Conservation (phyloP, 2,113 vertebrate species). For the Prunella fulvescens region DNA sequence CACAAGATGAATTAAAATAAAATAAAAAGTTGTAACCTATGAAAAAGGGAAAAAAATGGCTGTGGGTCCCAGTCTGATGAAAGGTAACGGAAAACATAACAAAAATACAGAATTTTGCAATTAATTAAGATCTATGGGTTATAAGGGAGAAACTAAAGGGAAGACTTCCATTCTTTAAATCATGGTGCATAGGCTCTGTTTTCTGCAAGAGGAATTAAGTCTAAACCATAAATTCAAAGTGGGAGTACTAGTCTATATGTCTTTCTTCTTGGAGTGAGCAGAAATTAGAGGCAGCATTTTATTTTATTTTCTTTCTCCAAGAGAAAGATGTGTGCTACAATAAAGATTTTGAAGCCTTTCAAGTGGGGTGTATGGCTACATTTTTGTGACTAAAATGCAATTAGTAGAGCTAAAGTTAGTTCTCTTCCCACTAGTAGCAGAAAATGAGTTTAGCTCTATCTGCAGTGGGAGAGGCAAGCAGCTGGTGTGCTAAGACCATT, state of each 20-base stretch:
- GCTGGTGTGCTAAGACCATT: neutral
- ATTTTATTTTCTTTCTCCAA: neutral
- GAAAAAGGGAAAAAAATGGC: neutral
- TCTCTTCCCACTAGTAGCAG: neutral
- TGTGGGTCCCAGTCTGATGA: neutral
- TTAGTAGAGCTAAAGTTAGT: slow-evolving; percentile 5
- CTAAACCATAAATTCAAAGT: neutral
- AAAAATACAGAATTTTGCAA: neutral
- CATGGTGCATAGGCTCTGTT: neutral
- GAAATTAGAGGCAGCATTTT: neutral
- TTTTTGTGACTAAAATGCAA: neutral
- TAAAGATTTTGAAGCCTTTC: neutral
- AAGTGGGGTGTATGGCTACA: neutral
- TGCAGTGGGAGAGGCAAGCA: neutral
- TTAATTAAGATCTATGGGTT: neutral
- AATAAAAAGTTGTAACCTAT: neutral
- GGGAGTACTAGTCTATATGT: neutral
- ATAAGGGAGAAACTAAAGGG: neutral
- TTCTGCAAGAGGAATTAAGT: neutral
- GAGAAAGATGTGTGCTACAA: neutral
- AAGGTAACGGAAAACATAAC: neutral
- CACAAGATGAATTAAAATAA: slow-evolving; percentile 28
- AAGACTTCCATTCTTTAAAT: neutral
- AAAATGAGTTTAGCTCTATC: neutral
- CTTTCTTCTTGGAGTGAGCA: neutral